Evolutionary conservation across 2,797 vertebrate genomes (phyloP), one percentile per base, ranked within the genome.

Genomic region (Amblyraja radiata): DNA sequence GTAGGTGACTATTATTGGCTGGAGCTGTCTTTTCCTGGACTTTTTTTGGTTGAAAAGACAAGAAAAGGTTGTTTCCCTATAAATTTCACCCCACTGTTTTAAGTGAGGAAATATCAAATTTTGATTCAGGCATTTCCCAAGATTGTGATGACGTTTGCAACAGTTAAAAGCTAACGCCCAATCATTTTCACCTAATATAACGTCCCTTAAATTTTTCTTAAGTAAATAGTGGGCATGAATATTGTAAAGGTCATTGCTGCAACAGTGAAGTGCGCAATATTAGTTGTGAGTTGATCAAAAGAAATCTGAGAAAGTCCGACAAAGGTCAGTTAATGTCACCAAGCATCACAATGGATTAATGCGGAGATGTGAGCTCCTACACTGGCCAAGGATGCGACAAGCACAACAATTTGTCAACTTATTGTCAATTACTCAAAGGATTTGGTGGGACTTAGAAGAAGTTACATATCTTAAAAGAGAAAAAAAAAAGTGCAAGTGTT

Each of bases 321-420:
- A 65, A 74, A 88, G 14, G 6, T 32, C 61, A 21, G 58, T 86
- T 32, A 86, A 86, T 86, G 83, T 86, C 61, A 88, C 32, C 18
- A 32, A 23, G 63, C 84, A 88, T 84, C 10, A 58, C 81, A 61
- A 84, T n/a, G 58, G 81, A 84, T 84, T 61, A n/a, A 84, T 58
- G 58, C 9, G 61, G 78, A 36, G 36, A 84, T 1, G 81, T 14
- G 10, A n/a, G 9, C 81, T n/a, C 36, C 18, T 9, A 61, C n/a
- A 84, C 28, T 84, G 58, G 54, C 23, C 81, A 61, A 84, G 81
- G 81, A 84, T 13, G 81, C 23, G 61, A 14, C 81, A 84, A 84
- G 25, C 54, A n/a, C 61, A 6, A 25, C 54, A 84, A 83, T 58
- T 78, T 84, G 54, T 58, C 81, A 84, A n/a, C 23, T n/a, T 84